Base-by-base conservation (phyloP, 1,140 invertebrate genomes). In the Drosophila guanche region DNA sequence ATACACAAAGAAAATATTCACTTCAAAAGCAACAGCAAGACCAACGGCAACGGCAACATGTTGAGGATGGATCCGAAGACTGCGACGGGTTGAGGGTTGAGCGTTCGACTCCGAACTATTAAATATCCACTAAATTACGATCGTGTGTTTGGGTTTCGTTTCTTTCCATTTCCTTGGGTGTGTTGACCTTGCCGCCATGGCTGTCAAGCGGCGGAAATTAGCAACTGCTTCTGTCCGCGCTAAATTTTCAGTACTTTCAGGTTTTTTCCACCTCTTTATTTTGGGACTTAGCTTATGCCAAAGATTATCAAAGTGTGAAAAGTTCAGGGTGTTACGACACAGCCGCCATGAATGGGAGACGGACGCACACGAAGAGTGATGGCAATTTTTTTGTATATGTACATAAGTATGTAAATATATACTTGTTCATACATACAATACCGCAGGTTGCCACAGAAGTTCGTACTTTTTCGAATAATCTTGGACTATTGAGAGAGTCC, bases 251-350 rank as follows among this genome's bases (percentile, higher is more conserved):
- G 54, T 33, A 42, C 50, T 79, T 80, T 57, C 59, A 33, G 54
- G 33, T 51, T 53, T 65, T 70, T 42, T 58, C 48, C 29, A 37
- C 25, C 29, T 40, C 12, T 41, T 42, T 51, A 33, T 46, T 45
- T 43, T 25, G 14, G 41, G 23, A 33, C 51, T 71, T 72, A 22
- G 61, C 74, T 77, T 63, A 46, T 63, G 54, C 46, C 55, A 43
- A 76, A 79, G 76, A 85, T 77, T 80, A 85, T 56, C 81, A 85
- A 80, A 76, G 80, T 85, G 80, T 70, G 80, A 85, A 81, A 80
- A 86, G 81, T 86, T 85, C 77, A 80, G 60, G 45, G 61, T 61
- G 65, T 74, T 57, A 37, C 53, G 53, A 60, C 40, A 63, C 47
- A 41, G 57, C 8, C n/a, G 29, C 16, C 47, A 50, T 56, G 29